Evolutionary conservation across 2,797 vertebrate genomes (phyloP).

Genomic region (Aulostomus chinensis): DNA sequence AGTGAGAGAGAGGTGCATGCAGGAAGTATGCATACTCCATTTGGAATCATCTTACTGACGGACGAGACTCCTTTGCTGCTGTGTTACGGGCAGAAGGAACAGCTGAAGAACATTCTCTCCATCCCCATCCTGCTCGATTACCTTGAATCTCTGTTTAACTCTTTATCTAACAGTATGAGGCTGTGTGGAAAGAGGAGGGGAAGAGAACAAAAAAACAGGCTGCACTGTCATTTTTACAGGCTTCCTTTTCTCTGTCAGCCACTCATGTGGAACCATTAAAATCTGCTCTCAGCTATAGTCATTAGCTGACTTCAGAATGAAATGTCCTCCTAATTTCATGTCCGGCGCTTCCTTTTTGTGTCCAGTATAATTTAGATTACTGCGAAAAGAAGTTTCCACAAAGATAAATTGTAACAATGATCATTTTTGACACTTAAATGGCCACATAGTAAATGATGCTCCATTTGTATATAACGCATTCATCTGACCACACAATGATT

Average conservation of each 20-base stretch:
- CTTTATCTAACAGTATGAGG: slow-evolving; percentile 58
- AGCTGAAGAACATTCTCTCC: slow-evolving; percentile 43
- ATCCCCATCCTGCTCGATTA: slow-evolving; percentile 49
- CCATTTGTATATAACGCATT: slow-evolving; percentile 4
- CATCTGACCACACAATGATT: slow-evolving; percentile 5
- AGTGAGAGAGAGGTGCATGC: too few species aligned
- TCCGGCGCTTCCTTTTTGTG: slow-evolving; percentile 44
- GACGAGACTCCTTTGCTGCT: slow-evolving; percentile 42
- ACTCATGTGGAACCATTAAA: slow-evolving; percentile 72
- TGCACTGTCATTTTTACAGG: slow-evolving; percentile 55
- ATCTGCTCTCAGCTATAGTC: slow-evolving; percentile 64
- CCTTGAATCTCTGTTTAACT: slow-evolving; percentile 65
- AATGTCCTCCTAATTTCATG: slow-evolving; percentile 56
- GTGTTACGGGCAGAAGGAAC: slow-evolving; percentile 54
- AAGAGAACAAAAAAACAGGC: slow-evolving; percentile 27
- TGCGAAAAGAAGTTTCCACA: slow-evolving; percentile 23
- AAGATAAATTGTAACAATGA: slow-evolving; percentile 49
- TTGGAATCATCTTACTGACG: slow-evolving; percentile 73
- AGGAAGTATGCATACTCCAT: slow-evolving; percentile 45
- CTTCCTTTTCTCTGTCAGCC: slow-evolving; percentile 54
- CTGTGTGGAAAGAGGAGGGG: slow-evolving; percentile 23
- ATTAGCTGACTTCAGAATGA: slow-evolving; percentile 64
- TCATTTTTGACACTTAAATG: too few species aligned
- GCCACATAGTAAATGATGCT: neutral
- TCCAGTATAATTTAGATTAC: slow-evolving; percentile 42